These are phyloP conservation scores for Branchipolynoe longqiensis DNA, from an alignment of 2,888 invertebrate genomes.

Conservation along the genomic window DNA sequence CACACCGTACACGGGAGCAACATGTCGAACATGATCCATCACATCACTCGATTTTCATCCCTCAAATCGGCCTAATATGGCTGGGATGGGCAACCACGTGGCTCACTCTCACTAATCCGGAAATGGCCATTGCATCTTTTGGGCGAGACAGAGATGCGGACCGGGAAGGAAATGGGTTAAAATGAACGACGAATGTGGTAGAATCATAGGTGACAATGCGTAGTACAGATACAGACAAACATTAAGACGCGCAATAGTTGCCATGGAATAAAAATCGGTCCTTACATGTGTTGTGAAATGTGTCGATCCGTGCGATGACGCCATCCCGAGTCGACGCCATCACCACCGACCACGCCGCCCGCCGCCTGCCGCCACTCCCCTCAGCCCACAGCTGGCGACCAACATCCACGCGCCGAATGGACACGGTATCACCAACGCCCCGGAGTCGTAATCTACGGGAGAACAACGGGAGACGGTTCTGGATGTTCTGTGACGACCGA, in stretches of 20 bases:
- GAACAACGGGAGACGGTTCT: no score
- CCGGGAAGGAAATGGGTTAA: not conserved
- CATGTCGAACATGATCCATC: no score
- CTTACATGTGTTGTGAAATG: conserved; percentile 7
- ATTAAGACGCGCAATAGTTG: not conserved
- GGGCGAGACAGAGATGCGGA: no score
- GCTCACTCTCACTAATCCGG: conserved; percentile 32
- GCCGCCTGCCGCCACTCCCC: not conserved
- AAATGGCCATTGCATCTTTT: conserved; percentile 4
- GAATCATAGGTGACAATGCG: not conserved
- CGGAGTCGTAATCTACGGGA: no score
- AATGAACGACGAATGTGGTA: not conserved
- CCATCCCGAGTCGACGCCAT: conserved; percentile 29
- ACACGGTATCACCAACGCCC: no score
- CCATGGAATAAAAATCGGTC: conserved; percentile 19
- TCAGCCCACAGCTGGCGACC: not conserved
- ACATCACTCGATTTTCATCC: no score
- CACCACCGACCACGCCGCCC: conserved; percentile 7
- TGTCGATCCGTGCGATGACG: not conserved
- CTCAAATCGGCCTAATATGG: conserved; percentile 25
- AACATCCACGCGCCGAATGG: no score
- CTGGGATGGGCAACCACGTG: not conserved
- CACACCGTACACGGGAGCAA: no score
- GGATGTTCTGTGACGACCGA: no score
- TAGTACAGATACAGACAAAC: not conserved